phyloP scores from a whole-genome alignment of 2,113 vertebrate species.

The Nothocercus nigrocapillus region DNA sequence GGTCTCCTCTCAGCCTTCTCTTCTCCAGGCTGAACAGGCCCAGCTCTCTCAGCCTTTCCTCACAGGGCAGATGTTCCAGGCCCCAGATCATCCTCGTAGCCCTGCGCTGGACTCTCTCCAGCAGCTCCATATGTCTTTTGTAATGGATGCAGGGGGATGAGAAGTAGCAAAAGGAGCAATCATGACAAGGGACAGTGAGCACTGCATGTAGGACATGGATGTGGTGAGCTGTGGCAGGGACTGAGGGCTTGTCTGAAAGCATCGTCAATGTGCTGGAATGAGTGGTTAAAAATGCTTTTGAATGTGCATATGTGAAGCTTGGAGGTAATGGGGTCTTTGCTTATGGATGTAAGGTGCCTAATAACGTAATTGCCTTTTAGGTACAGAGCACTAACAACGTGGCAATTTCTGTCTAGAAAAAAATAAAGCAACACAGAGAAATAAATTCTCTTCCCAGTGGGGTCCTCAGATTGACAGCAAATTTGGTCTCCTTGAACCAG shows the following conservation, averaged over 20 bases:
- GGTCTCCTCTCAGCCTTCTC: too few relatives aligned
- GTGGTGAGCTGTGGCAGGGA: neutral
- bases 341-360: neutral
- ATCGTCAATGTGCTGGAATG: neutral
- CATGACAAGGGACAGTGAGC: neutral
- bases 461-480: neutral
- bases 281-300: neutral
- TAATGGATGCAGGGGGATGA: neutral
- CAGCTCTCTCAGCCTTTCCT: too few relatives aligned
- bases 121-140: too few relatives aligned
- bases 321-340: neutral
- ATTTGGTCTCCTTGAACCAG: neutral
- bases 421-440: neutral
- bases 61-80: too few relatives aligned
- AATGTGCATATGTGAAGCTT: neutral
- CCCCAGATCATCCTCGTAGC: too few relatives aligned
- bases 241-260: neutral
- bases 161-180: neutral
- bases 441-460: neutral
- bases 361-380: neutral
- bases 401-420: rapidly evolving
- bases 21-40: too few relatives aligned
- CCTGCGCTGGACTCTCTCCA: too few relatives aligned
- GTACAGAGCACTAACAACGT: neutral
- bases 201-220: neutral